Base-by-base conservation (phyloP, 2,888 invertebrate species). In the Ganaspis brasiliensis region DNA sequence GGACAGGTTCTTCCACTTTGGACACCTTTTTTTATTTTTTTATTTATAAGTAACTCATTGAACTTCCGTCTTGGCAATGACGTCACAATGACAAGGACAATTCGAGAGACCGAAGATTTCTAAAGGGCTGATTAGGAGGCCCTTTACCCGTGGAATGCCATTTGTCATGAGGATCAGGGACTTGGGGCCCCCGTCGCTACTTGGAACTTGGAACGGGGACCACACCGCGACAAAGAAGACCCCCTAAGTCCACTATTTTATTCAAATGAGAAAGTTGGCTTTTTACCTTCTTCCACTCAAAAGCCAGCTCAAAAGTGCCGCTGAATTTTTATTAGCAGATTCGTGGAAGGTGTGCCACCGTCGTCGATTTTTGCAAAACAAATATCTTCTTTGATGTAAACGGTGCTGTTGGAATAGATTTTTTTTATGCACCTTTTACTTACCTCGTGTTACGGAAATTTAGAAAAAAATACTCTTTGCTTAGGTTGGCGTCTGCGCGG, bases 251-350 rank as follows among this genome's bases (percentile, higher is more conserved):
- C 45, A 45, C 63, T 45, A 67, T 67, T 40, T 67, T 67, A 67
- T 67, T 67, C 67, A 67, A 67, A 67, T 67, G 67, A 67, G 67
- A 67, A 67, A 67, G 24, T 67, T 26, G 24, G 12, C 67, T 45
- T 67, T 67, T 67, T 67, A 45, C 45, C 67, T 45, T 67, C 40
- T 45, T 45, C 2, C 45, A 26, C 40, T 67, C n/a, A 67, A 67
- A 40, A 67, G 67, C 24, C 2, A 40, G 8, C 67, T 67, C 26
- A 67, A 67, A 67, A 67, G 67, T 45, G 24, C 67, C 67, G 67
- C 45, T 24, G 45, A 45, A 67, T 67, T 45, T 45, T 45, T 67
- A 67, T 67, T 67, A 67, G 67, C 24, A 21, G 10, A 16, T 67
- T 67, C 67, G 40, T 45, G 16, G 67, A 67, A 67, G 45, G 3